Evolutionary conservation across 2,888 invertebrate genomes (phyloP), one percentile per base, ranked within the genome.

Genomic region (Euplexia lucipara): DNA sequence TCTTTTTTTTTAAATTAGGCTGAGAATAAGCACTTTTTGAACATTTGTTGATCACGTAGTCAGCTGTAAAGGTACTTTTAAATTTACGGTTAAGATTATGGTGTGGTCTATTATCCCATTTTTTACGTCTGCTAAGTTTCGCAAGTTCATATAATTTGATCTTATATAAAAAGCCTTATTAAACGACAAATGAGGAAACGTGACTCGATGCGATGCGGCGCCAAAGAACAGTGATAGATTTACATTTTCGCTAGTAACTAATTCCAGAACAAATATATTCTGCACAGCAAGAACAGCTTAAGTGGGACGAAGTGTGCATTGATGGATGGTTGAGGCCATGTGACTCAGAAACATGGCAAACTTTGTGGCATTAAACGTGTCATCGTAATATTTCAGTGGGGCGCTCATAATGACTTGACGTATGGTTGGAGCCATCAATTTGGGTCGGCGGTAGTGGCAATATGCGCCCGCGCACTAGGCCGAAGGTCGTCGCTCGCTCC

Each of bases 401-500:
- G 65, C 67, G 74, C 65, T 76, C 68, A 69, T 76, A 78, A 78
- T 59, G 75, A 77, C 77, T 73, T 79, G 75, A 77, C 69, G 78
- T 72, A 72, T 78, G 60, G 60, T 75, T 87, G 79, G 75, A 71
- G 78, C 80, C 88, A 86, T 83, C 83, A 75, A 87, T 86, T 88
- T 83, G 75, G 86, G 86, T 85, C 86, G 86, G 74, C 77, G 44
- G 76, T 81, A 67, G 73, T 70, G 67, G 69, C 58, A 65, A 80
- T 78, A 70, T 71, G 81, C 70, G 51, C 61, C 71, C 79, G 83
- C 81, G 81, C 84, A 83, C 78, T 87, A 79, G 85, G 80, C 75
- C 84, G 88, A 90, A 89, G 90, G 85, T 87, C 86, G 76, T 83
- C 83, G 86, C 62, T 85, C 86, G 64, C 75, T 69, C 66, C 68